Evolutionary conservation across 2,888 invertebrate species (phyloP), one percentile per base, ranked within the genome.

Genomic region (Athalia cordata): DNA sequence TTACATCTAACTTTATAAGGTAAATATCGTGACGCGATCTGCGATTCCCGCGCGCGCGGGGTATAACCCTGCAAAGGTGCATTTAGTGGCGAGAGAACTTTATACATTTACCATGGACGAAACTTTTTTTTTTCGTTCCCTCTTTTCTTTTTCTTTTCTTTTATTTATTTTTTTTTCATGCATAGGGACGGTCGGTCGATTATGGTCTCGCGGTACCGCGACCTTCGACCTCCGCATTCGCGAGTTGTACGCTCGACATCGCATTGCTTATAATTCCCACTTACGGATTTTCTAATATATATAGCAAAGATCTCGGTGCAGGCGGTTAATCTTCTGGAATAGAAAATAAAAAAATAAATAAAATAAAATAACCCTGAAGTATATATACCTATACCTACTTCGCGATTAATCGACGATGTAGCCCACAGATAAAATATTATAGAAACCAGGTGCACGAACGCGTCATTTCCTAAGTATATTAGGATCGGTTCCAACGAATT

Each of bases 81-180:
- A 29, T 29, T 29, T 29, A 29, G 29, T 29, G 29, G 29, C 29
- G 29, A 2, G n/a, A n/a, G 29, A 29, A 29, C 29, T 29, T 29
- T 29, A 29, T 29, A 29, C 29, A 29, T 29, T 29, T 29, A 2
- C 29, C 29, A 29, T 29, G 29, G 29, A 29, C 29, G 29, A 29
- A 29, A 29, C 29, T 29, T 29, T 29, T 29, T 29, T 29, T 29
- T 29, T 79, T 87, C 29, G 29, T 86, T 85, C 85, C 86, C 88
- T 83, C 84, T 66, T 52, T 15, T 8, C 47, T 45, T 7, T 64
- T 29, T 75, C 43, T 64, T 55, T 75, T 57, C 43, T 55, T 43
- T 55, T 15, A 29, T 47, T 13, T 8, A 43, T 75, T 77, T 65
- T 62, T 59, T 64, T 49, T 13, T n/a, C n/a, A n/a, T 50, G 43